Conservation (phyloP, 2,797 vertebrate species). For the Mus spretus region DNA sequence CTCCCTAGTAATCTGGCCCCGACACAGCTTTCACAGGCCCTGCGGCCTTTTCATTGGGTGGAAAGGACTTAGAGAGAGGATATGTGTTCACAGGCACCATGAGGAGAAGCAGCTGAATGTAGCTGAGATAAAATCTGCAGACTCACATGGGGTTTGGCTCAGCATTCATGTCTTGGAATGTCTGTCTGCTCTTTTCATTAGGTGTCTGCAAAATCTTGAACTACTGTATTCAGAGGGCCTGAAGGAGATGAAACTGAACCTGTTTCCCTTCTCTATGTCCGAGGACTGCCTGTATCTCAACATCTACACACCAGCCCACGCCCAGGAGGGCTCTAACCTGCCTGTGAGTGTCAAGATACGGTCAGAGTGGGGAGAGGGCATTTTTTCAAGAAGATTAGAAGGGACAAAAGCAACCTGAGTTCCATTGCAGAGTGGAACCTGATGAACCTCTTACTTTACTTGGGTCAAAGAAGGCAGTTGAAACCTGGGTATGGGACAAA, state of each 20-base stretch:
- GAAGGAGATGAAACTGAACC: slow-evolving; percentile 54
- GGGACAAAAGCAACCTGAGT: background rate
- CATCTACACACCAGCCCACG: slow-evolving; percentile 89
- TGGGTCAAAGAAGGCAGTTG: background rate
- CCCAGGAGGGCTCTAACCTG: slow-evolving; percentile 85
- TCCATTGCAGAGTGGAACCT: background rate
- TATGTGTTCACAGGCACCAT: background rate
- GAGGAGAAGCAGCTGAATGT: background rate
- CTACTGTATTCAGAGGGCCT: background rate
- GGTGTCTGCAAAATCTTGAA: background rate
- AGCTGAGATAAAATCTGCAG: background rate
- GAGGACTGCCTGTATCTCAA: slow-evolving; percentile 95
- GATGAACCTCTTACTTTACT: background rate
- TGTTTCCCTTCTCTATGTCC: slow-evolving; percentile 84
- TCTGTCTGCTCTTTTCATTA: background rate
- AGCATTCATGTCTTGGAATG: background rate
- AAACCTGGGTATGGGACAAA: background rate
- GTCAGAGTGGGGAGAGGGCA: background rate
- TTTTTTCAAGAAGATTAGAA: background rate
- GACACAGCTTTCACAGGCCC: background rate
- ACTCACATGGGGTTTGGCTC: background rate
- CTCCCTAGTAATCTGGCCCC: background rate
- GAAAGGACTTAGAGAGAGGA: background rate
- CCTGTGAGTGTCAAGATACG: slow-evolving; percentile 86
- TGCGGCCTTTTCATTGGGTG: background rate